phyloP scores from a whole-genome alignment of 2,888 invertebrate genomes.

The Lutraria lutraria region DNA sequence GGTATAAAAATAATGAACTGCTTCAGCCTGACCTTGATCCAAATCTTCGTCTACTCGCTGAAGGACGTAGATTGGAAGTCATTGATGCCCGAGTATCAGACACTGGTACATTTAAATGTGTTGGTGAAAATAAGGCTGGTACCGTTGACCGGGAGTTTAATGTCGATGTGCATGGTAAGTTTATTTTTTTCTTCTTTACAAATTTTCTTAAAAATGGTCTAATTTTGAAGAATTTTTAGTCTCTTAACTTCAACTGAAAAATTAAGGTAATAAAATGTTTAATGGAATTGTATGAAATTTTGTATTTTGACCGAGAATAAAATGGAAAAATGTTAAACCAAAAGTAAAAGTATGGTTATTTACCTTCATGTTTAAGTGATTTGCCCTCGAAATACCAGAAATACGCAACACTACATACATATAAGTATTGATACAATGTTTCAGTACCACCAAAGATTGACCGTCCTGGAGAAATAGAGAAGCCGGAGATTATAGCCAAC shows the following conservation, averaged over 20 bases:
- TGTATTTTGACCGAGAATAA: too few relatives aligned
- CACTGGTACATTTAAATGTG: constrained; percentile 85
- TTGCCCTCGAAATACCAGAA: too few relatives aligned
- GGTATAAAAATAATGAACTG: constrained; percentile 84
- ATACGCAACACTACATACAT: too few relatives aligned
- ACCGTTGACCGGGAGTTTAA: constrained; percentile 80
- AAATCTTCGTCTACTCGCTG: constrained; percentile 75
- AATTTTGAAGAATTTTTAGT: too few relatives aligned
- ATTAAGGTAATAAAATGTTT: too few relatives aligned
- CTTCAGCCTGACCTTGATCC: constrained; percentile 75
- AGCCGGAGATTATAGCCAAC: constrained; percentile 81
- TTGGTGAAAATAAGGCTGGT: constrained; percentile 85
- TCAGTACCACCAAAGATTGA: constrained; percentile 87
- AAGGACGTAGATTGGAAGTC: constrained; percentile 82
- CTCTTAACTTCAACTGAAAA: too few relatives aligned
- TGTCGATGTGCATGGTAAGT: constrained; percentile 83
- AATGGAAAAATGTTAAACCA: too few relatives aligned
- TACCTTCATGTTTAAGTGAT: too few relatives aligned
- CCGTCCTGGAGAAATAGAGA: constrained; percentile 79
- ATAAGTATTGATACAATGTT: background rate
- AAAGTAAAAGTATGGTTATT: too few relatives aligned
- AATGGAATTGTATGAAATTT: too few relatives aligned
- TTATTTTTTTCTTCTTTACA: too few relatives aligned
- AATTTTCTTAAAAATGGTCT: too few relatives aligned
- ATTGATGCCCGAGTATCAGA: constrained; percentile 78